phyloP scores from a whole-genome alignment of 2,888 invertebrate species.

The Idaea dimidiata region DNA sequence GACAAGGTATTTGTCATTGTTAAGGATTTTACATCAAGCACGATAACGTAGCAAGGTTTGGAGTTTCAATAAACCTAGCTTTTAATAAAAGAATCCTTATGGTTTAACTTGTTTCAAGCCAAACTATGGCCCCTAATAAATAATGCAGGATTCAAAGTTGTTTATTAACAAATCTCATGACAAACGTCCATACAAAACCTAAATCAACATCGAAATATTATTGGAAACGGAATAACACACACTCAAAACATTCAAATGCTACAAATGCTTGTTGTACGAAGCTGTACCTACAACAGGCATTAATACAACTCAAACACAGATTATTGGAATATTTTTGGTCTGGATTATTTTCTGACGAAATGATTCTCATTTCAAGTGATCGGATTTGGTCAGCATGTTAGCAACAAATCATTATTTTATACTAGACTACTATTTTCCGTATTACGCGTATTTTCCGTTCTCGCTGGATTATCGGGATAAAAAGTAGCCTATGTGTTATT shows the following conservation, averaged over 20 bases:
- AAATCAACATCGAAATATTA: constrained; percentile 16
- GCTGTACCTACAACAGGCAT: too few relatives aligned
- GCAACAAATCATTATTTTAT: too few relatives aligned
- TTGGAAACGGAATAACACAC: constrained; percentile 4
- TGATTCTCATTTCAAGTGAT: background rate
- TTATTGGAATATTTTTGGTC: background rate
- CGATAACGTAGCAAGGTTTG: too few relatives aligned
- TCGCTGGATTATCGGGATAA: too few relatives aligned
- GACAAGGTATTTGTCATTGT: background rate
- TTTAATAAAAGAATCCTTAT: background rate
- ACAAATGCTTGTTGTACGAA: constrained; percentile 14
- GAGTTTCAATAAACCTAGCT: too few relatives aligned
- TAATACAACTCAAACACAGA: constrained; percentile 25
- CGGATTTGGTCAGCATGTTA: too few relatives aligned
- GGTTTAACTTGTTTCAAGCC: background rate
- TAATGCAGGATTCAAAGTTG: background rate
- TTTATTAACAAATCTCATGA: background rate
- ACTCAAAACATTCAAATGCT: constrained; percentile 21
- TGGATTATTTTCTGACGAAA: background rate
- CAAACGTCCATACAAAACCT: background rate
- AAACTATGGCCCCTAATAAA: background rate
- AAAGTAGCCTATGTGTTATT: too few relatives aligned
- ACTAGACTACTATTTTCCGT: too few relatives aligned
- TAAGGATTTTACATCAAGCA: too few relatives aligned
- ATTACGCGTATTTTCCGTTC: too few relatives aligned